These are phyloP conservation scores for Keiferia lycopersicella DNA, from an alignment of 2,888 invertebrate genomes.

Conservation along the genomic window DNA sequence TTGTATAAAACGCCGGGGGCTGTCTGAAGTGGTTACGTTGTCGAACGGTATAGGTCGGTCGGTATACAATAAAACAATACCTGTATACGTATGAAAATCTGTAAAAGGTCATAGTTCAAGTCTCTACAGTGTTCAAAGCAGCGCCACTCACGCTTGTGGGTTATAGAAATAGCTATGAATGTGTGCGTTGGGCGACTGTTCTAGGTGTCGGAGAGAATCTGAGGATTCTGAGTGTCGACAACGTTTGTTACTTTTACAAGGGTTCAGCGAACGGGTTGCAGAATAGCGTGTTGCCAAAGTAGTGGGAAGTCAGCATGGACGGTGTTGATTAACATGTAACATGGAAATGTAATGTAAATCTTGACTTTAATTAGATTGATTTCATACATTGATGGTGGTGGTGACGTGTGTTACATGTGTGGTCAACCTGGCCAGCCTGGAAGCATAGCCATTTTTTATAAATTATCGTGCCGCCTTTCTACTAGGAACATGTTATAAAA, in stretches of 20 bases:
- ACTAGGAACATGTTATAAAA: too few relatives aligned
- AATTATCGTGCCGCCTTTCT: too few relatives aligned
- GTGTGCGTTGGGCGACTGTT: not conserved
- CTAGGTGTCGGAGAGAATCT: conserved; percentile 7
- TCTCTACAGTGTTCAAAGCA: conserved; percentile 46
- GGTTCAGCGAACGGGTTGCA: conserved; percentile 51
- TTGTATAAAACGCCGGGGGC: conserved; percentile 34
- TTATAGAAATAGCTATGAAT: not conserved
- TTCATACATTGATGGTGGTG: too few relatives aligned
- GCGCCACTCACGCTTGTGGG: conserved; percentile 1
- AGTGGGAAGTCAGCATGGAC: not conserved
- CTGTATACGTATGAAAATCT: conserved; percentile 36
- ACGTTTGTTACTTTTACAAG: conserved; percentile 16
- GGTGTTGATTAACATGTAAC: too few relatives aligned
- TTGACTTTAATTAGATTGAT: too few relatives aligned
- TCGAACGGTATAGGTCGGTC: conserved; percentile 21
- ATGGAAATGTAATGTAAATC: too few relatives aligned
- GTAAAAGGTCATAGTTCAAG: conserved; percentile 69
- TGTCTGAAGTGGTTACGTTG: conserved; percentile 32
- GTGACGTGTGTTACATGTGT: too few relatives aligned
- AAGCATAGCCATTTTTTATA: too few relatives aligned
- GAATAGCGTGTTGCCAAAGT: not conserved
- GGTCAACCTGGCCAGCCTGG: too few relatives aligned
- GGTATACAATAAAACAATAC: conserved; percentile 41
- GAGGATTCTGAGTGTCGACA: not conserved